Evolutionary conservation across 2,797 vertebrate species (phyloP).

Genomic region (Crypturellus tataupa): DNA sequence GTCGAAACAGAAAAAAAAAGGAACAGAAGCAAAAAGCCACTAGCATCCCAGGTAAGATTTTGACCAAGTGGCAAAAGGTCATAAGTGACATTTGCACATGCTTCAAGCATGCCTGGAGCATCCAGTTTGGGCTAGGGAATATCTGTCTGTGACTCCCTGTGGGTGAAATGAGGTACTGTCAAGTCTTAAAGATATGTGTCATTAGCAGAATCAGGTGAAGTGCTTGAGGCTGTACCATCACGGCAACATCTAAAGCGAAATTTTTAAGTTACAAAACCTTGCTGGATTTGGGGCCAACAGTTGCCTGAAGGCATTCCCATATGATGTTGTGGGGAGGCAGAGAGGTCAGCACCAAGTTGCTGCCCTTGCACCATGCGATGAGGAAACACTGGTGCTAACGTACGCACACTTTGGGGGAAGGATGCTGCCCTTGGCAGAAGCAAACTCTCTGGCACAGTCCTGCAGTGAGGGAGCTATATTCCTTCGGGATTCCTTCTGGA

Average conservation of each 20-base stretch:
- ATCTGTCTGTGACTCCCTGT: background rate
- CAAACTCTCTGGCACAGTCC: background rate
- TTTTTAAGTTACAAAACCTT: background rate
- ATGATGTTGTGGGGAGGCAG: background rate
- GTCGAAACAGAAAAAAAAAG: background rate
- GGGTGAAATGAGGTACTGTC: background rate
- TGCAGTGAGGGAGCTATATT: background rate
- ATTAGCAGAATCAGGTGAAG: background rate
- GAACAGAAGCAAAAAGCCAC: background rate
- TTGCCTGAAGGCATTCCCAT: background rate
- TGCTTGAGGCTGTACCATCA: background rate
- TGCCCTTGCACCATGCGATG: background rate
- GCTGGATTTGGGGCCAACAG: background rate
- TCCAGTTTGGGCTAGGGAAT: background rate
- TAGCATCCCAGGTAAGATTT: background rate
- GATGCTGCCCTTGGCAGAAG: background rate
- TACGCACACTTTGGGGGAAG: background rate
- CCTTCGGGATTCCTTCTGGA: background rate
- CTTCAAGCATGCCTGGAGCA: background rate
- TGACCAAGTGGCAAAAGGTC: background rate
- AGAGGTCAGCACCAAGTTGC: background rate
- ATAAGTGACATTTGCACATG: rapidly evolving
- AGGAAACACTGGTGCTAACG: background rate
- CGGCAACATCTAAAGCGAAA: background rate
- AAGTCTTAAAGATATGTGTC: background rate